Evolutionary conservation across 2,888 invertebrate species (phyloP), one percentile per base, ranked within the genome.

Genomic region (Xylota segnis): DNA sequence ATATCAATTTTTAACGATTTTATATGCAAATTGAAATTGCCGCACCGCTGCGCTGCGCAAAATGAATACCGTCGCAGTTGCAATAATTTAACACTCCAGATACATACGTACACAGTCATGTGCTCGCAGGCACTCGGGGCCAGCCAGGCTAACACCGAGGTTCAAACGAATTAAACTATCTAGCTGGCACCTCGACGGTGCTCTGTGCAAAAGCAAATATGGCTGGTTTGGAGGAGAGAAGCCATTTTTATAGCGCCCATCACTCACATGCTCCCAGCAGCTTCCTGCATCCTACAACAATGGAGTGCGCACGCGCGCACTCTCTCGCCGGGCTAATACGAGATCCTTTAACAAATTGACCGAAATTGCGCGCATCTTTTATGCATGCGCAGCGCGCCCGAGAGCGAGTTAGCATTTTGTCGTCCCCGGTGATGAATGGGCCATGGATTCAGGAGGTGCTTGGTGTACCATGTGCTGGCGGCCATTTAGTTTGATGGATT

Each of bases 1-100:
- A 86, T 86, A 86, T 86, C 86, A 86, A 86, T 82, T 86, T 86
- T 86, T 77, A 86, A 82, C 86, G 86, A 82, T 86, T 86, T 86
- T 82, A 72, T 86, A 86, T 86, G 86, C 86, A 86, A 86, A 86
- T 86, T 82, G 86, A 82, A 72, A 77, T 81, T 82, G 86, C 86
- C 47, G 66, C 72, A 72, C 45, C 50, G 72, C 71, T 40, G 66
- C 50, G 72, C 71, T 40, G 66, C 70, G 54, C 72, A 72, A 72
- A 82, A 82, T 82, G 86, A 82, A 86, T 82, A 66, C 71, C 66
- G 77, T 77, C 14, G 63, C 76, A 82, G 76, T 82, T 82, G 82
- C 76, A 81, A 86, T 86, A 86, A 82, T 86, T 86, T 86, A 82
- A 66, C 86, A 82, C 76, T 86, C 76, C 45, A 76, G 82, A 86